Percentiles rank a stretch among this genome's conserved stretches.
phyloP scores from a whole-genome alignment of 2,113 vertebrate species.

The Xyliphius kryptos region DNA sequence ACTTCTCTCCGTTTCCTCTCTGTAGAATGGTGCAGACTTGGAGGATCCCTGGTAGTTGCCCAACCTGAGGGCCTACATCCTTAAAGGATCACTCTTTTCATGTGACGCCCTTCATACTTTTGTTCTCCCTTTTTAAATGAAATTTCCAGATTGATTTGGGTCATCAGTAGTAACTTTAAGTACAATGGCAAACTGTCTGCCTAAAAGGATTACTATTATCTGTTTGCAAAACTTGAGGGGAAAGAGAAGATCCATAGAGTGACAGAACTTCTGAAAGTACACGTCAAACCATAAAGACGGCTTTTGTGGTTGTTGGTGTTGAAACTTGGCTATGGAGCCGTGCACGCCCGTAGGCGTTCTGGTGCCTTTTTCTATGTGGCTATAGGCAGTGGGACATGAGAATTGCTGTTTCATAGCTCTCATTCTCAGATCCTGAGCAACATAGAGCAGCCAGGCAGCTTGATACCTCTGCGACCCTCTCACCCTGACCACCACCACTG shows the following conservation, averaged over 20 bases:
- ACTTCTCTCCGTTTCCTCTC: constrained; percentile 61
- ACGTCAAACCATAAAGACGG: constrained; percentile 30
- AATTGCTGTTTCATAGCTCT: constrained; percentile 20
- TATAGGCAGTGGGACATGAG: constrained; percentile 35
- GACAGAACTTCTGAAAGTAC: no score
- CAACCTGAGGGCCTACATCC: constrained; percentile 64
- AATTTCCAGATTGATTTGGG: constrained; percentile 64
- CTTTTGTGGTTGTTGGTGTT: constrained; percentile 39
- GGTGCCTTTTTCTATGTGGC: constrained; percentile 50
- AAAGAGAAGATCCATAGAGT: constrained; percentile 57
- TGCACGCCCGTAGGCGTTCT: constrained; percentile 31
- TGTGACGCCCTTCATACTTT: constrained; percentile 74
- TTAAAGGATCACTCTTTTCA: constrained; percentile 77
- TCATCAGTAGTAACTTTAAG: constrained; percentile 41
- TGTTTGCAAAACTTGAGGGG: constrained; percentile 53
- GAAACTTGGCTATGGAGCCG: constrained; percentile 30
- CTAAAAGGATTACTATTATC: constrained; percentile 64
- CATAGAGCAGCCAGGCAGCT: constrained; percentile 19
- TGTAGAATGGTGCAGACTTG: constrained; percentile 90
- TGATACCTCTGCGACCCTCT: constrained; percentile 38
- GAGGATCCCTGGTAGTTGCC: constrained; percentile 94
- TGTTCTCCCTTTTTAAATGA: constrained; percentile 57
- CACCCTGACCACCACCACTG: constrained; percentile 28
- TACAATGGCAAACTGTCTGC: constrained; percentile 41
- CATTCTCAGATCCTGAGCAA: constrained; percentile 13